Evolutionary conservation across 2,113 vertebrate species (phyloP).

Genomic region (Sisor rabdophorus): DNA sequence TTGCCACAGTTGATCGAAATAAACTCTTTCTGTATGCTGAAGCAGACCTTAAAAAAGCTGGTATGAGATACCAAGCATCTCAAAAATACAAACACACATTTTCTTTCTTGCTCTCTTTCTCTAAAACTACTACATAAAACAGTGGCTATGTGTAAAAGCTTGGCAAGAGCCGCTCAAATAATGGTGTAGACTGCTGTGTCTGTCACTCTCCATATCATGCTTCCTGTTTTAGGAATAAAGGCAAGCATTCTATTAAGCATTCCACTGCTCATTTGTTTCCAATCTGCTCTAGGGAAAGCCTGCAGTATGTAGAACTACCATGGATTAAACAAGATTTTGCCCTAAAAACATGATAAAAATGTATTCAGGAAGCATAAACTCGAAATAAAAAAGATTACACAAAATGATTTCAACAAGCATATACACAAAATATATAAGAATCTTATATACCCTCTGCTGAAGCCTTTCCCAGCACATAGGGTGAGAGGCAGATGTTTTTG

Average conservation of each 20-base stretch:
- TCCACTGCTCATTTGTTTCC: slow-evolving; percentile 49
- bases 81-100: slow-evolving; percentile 37
- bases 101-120: too few species aligned
- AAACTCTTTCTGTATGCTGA: slow-evolving; percentile 44
- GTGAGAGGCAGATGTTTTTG: too few species aligned
- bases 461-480: too few species aligned
- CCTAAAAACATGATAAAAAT: not conserved
- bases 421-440: too few species aligned
- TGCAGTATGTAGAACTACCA: not conserved
- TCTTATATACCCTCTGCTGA: too few species aligned
- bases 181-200: slow-evolving; percentile 58
- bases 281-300: slow-evolving; percentile 37
- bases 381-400: not conserved
- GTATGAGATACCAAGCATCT: slow-evolving; percentile 44
- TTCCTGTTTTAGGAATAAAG: slow-evolving; percentile 50
- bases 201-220: slow-evolving; percentile 57
- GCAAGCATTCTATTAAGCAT: slow-evolving; percentile 49
- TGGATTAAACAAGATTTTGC: not conserved
- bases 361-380: not conserved
- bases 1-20: slow-evolving; percentile 10
- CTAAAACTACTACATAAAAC: slow-evolving; percentile 62
- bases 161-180: slow-evolving; percentile 60
- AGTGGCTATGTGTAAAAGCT: slow-evolving; percentile 66
- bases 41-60: slow-evolving; percentile 56
- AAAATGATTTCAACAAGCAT: not conserved